Base-by-base conservation (phyloP, 2,888 invertebrate species). In the Cetonia aurata region DNA sequence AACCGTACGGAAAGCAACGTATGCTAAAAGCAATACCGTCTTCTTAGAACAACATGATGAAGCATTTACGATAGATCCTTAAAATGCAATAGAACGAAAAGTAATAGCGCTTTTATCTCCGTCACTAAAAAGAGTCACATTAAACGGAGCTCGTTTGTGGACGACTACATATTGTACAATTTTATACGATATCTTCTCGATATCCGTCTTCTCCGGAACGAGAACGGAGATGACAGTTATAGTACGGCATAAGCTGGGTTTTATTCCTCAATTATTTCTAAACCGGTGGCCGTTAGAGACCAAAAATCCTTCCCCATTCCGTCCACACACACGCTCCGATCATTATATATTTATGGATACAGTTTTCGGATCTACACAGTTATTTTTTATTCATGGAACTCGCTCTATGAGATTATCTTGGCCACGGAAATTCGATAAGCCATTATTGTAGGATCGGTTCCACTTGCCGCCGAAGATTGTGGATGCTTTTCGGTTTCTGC, bases 281-380 rank as follows among this genome's bases (percentile, higher is more conserved):
- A 65, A 65, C 50, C 37, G 50, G 33, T 25, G 19, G 17, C 62
- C 62, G 37, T 65, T 65, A 65, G 50, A 37, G 37, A 65, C 62
- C 62, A 50, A 50, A 65, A 50, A 65, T 65, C 62, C 50, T 37
- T 50, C 62, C 62, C 50, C 50, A 65, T 65, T 65, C 48, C 62
- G 62, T 65, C 50, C 50, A 50, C 50, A 17, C 50, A 17, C 62
- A 50, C 62, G 50, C 19, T 65, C 17, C 50, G 62, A 50, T 50
- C 62, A 65, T 65, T 65, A 65, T 50, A 65, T 65, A 65, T 65
- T 65, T 65, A 65, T 65, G 62, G 50, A 65, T 50, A 65, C 62
- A 50, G 62, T 50, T 65, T 65, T 65, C 50, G 62, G 62, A 65
- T 65, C 62, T 50, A 65, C 48, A 50, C 50, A 33, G 52, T 50